Conservation (phyloP, 2,888 invertebrate genomes). For the Candidula unifasciata region DNA sequence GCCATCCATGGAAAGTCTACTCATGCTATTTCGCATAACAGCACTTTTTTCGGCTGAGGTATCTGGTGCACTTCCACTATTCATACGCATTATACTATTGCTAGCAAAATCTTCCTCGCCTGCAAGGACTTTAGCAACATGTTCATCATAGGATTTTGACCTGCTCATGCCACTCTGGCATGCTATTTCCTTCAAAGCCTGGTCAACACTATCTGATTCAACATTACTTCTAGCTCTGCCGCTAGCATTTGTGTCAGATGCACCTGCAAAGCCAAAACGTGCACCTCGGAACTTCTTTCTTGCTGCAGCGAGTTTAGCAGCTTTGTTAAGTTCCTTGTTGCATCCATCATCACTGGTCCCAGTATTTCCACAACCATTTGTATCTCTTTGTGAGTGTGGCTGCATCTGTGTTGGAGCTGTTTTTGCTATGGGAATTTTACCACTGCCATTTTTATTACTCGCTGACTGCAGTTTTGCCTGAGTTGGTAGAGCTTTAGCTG, state of each 20-base stretch:
- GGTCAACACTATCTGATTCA: slow-evolving; percentile 68
- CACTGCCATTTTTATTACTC: slow-evolving; percentile 11
- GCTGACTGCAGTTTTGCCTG: background rate
- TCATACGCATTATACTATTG: slow-evolving; percentile 43
- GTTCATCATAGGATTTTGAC: slow-evolving; percentile 73
- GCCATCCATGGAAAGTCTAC: slow-evolving; percentile 63
- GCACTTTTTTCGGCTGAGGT: slow-evolving; percentile 52
- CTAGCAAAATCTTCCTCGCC: slow-evolving; percentile 58
- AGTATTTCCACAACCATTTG: background rate
- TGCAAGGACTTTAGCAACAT: slow-evolving; percentile 65
- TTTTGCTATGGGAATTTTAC: slow-evolving; percentile 26
- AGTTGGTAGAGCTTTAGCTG: slow-evolving; percentile 26
- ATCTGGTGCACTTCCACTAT: slow-evolving; percentile 57
- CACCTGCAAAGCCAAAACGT: slow-evolving; percentile 69
- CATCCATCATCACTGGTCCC: background rate
- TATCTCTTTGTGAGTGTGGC: background rate
- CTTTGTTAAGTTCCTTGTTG: slow-evolving; percentile 51
- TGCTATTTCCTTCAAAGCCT: slow-evolving; percentile 65
- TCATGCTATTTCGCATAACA: slow-evolving; percentile 62
- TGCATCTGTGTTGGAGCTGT: slow-evolving; percentile 24
- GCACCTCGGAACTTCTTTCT: slow-evolving; percentile 69
- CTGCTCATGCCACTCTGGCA: slow-evolving; percentile 68
- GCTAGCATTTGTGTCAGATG: slow-evolving; percentile 57
- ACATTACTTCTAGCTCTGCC: slow-evolving; percentile 70
- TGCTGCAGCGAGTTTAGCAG: slow-evolving; percentile 66